Conservation (phyloP, 2,797 vertebrate species). For the Nannoperca obscura region DNA sequence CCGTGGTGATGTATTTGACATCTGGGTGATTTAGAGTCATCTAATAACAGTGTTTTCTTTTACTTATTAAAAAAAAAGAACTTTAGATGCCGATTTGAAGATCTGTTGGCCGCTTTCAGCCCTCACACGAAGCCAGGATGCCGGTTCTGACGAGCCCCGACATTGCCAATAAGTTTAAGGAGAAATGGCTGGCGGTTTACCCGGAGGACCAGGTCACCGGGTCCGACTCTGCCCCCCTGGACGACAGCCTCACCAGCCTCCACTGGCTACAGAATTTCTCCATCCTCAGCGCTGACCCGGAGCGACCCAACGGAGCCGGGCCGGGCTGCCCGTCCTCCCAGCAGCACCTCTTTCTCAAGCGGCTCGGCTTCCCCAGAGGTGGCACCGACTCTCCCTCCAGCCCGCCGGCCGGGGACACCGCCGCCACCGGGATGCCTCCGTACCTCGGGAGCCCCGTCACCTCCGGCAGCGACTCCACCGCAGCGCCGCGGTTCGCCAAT, state of each 20-base stretch:
- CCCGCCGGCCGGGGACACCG: conserved; percentile 88
- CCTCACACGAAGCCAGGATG: conserved; percentile 76
- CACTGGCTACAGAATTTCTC: conserved; percentile 93
- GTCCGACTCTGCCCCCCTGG: conserved; percentile 77
- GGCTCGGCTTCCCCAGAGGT: conserved; percentile 74
- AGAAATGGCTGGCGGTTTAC: conserved; percentile 82
- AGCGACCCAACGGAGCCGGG: conserved; percentile 73
- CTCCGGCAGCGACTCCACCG: conserved; percentile 79
- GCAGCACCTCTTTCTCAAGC: conserved; percentile 79
- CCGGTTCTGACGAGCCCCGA: conserved; percentile 86
- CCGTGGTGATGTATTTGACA: background rate
- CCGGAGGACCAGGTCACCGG: conserved; percentile 78
- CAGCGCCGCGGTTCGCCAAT: conserved; percentile 51
- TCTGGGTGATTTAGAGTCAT: background rate
- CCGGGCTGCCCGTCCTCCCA: conserved; percentile 77
- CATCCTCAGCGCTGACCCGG: conserved; percentile 86
- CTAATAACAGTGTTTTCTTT: background rate
- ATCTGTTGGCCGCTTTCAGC: conserved; percentile 9
- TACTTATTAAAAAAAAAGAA: conserved; percentile 38
- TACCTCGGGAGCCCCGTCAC: conserved; percentile 83
- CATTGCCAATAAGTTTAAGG: conserved; percentile 83
- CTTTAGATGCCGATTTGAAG: conserved; percentile 73
- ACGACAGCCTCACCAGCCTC: conserved; percentile 91
- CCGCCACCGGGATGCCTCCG: conserved; percentile 84
- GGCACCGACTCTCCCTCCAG: conserved; percentile 87